Percentiles rank a stretch among this genome's conserved stretches.
Conservation (phyloP, 2,888 invertebrate genomes). For the Melitaea athalia region DNA sequence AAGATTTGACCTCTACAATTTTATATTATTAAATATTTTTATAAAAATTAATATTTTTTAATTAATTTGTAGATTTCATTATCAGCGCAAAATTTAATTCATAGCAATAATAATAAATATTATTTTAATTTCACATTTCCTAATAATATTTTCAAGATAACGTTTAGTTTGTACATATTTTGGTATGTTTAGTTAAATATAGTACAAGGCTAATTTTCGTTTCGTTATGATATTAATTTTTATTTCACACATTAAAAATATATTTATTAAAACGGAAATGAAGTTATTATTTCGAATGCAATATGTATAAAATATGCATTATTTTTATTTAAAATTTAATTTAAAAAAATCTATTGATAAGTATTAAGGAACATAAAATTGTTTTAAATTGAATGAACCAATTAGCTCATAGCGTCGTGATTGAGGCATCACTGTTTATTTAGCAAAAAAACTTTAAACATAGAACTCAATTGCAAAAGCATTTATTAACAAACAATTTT, state of each 20-base stretch:
- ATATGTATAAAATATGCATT: background rate
- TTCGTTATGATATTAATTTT: background rate
- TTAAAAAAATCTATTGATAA: background rate
- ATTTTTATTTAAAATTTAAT: background rate
- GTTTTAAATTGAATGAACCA: slow-evolving; percentile 8
- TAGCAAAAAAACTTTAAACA: slow-evolving; percentile 25
- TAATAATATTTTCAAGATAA: background rate
- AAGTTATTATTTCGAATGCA: too few species aligned
- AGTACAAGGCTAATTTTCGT: background rate
- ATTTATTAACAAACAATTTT: slow-evolving; percentile 47
- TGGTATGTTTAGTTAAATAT: background rate
- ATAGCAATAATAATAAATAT: background rate
- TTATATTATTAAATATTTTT: background rate
- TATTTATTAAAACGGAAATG: too few species aligned
- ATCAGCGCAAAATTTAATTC: background rate
- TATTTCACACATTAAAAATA: background rate
- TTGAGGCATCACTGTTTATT: slow-evolving; percentile 22
- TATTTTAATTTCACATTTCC: background rate
- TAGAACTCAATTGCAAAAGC: slow-evolving; percentile 32
- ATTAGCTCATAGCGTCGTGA: slow-evolving; percentile 10
- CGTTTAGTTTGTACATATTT: background rate
- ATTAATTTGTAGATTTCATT: background rate
- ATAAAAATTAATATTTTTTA: background rate
- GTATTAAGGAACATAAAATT: background rate
- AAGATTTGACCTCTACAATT: background rate